Percentiles rank a stretch among this genome's conserved stretches.
Evolutionary conservation across 2,797 vertebrate genomes (phyloP).

Genomic region (Pempheris klunzingeri): DNA sequence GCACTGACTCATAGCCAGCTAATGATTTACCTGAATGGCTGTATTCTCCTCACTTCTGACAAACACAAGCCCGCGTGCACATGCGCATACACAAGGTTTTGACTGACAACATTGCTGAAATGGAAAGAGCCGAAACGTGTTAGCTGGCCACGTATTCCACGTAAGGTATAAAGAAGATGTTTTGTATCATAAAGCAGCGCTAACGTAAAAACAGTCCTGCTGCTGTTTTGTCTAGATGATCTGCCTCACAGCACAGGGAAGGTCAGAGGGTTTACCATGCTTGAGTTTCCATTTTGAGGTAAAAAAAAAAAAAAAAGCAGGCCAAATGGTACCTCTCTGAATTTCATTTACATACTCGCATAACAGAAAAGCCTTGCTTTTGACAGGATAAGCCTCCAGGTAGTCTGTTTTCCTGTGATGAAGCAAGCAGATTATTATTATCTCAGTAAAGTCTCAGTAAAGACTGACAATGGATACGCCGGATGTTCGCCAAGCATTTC

Average conservation of each 20-base stretch:
- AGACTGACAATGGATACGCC: slow-evolving; percentile 47
- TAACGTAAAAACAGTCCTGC: slow-evolving; percentile 24
- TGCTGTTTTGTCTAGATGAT: slow-evolving; percentile 51
- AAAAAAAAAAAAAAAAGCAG: not conserved
- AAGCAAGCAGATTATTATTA: slow-evolving; percentile 60
- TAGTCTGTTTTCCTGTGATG: slow-evolving; percentile 45
- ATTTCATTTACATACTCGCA: slow-evolving; percentile 7
- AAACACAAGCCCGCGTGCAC: slow-evolving; percentile 41
- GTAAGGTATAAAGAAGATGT: not conserved
- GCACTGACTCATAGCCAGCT: slow-evolving; percentile 75
- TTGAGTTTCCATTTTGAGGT: slow-evolving; percentile 40
- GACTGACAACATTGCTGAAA: not conserved
- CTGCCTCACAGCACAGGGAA: slow-evolving; percentile 31
- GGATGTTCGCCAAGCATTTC: slow-evolving; percentile 53
- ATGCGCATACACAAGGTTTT: slow-evolving; percentile 34
- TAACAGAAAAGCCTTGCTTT: slow-evolving; percentile 6
- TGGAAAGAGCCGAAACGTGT: slow-evolving; percentile 12
- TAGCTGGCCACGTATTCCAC: not conserved
- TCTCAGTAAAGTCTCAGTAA: slow-evolving; percentile 15
- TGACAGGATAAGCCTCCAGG: slow-evolving; percentile 45
- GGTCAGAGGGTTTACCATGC: slow-evolving; percentile 53
- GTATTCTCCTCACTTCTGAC: slow-evolving; percentile 53
- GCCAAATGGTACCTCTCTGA: slow-evolving; percentile 1
- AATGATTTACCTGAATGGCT: slow-evolving; percentile 83
- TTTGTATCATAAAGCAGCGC: not conserved